Conservation (phyloP, 1,140 invertebrate genomes). For the Bombus confusus region DNA sequence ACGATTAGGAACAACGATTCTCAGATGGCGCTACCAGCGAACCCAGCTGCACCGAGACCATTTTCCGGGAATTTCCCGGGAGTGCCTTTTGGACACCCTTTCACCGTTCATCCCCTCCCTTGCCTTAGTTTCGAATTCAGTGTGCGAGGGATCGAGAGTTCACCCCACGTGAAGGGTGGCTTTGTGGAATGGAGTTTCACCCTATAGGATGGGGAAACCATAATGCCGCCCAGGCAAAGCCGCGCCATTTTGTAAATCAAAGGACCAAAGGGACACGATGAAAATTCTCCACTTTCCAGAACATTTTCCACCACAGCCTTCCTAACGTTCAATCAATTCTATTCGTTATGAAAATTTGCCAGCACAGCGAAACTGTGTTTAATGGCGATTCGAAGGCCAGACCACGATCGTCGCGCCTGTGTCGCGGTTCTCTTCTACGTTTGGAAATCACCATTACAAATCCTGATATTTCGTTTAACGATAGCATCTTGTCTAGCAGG, state of each 20-base stretch:
- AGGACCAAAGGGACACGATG: conserved; percentile 15
- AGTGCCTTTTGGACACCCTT: conserved; percentile 8
- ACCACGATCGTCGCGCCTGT: too few species aligned
- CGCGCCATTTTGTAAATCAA: conserved; percentile 64
- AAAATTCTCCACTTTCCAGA: conserved; percentile 1
- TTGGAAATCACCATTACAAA: too few species aligned
- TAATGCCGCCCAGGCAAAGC: conserved; percentile 40
- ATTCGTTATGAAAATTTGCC: not conserved
- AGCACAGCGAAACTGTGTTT: too few species aligned
- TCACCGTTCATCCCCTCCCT: not conserved
- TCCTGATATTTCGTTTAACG: too few species aligned
- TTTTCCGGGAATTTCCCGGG: conserved; percentile 61
- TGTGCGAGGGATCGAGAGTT: conserved; percentile 46
- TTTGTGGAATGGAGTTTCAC: conserved; percentile 53
- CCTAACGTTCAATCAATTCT: not conserved
- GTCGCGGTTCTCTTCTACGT: too few species aligned
- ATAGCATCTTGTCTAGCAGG: too few species aligned
- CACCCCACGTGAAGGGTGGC: conserved; percentile 54
- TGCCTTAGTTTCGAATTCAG: conserved; percentile 44
- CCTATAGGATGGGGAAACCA: conserved; percentile 48
- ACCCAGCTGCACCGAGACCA: not conserved
- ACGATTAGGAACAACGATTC: not conserved
- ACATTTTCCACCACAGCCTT: not conserved
- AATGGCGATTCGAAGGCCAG: too few species aligned
- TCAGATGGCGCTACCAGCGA: conserved; percentile 23